phyloP scores from a whole-genome alignment of 2,888 invertebrate genomes.

The Baccha elongata region DNA sequence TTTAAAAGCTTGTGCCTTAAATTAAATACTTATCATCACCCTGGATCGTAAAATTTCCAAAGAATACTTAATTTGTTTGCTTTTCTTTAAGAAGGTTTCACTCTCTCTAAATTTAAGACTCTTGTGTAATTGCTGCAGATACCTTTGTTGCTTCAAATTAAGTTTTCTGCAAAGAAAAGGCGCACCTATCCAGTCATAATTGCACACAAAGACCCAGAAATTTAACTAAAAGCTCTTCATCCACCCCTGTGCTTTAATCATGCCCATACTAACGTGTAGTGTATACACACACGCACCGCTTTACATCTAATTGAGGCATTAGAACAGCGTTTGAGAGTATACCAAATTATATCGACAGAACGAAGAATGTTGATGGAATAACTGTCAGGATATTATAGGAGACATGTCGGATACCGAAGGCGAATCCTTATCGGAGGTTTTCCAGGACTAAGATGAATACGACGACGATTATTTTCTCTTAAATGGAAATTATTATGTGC shows the following conservation, averaged over 20 bases:
- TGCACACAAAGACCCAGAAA: slow-evolving; percentile 63
- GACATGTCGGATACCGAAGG: slow-evolving; percentile 49
- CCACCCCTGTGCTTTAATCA: background rate
- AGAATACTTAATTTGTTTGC: slow-evolving; percentile 68
- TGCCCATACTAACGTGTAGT: slow-evolving; percentile 16
- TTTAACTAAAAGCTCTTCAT: slow-evolving; percentile 49
- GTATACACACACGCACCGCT: slow-evolving; percentile 42
- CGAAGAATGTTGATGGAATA: slow-evolving; percentile 30
- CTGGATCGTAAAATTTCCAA: slow-evolving; percentile 46
- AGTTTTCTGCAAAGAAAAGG: slow-evolving; percentile 37
- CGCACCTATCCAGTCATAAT: slow-evolving; percentile 15
- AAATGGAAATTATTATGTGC: slow-evolving; percentile 69
- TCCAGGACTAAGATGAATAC: slow-evolving; percentile 52
- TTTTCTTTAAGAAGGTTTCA: slow-evolving; percentile 52
- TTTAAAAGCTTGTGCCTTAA: slow-evolving; percentile 46
- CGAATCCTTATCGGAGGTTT: slow-evolving; percentile 41
- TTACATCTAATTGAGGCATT: slow-evolving; percentile 68
- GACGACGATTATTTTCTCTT: slow-evolving; percentile 52
- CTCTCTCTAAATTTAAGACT: slow-evolving; percentile 64
- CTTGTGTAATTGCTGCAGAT: slow-evolving; percentile 65
- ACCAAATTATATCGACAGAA: slow-evolving; percentile 67
- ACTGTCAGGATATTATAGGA: slow-evolving; percentile 56
- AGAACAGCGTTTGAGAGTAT: slow-evolving; percentile 49
- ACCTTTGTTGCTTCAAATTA: slow-evolving; percentile 64
- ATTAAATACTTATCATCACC: slow-evolving; percentile 59